phyloP scores from a whole-genome alignment of 53 echinoderm and acorn worm species.

The Zoroaster sp. region DNA sequence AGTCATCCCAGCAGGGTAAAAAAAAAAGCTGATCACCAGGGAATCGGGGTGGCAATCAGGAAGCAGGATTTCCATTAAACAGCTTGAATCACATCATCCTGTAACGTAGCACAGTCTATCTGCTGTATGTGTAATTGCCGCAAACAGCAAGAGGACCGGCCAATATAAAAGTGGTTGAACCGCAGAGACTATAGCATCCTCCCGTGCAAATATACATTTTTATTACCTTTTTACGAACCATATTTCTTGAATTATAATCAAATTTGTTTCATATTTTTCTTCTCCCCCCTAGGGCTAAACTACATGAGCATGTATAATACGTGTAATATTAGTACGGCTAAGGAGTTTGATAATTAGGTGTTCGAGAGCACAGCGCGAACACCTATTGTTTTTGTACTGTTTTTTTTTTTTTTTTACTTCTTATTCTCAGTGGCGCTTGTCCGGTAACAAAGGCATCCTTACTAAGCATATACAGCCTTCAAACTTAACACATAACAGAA shows the following conservation, averaged over 20 bases:
- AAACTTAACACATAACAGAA: no score
- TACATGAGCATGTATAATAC: no score
- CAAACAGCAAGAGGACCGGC: background rate
- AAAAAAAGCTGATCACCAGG: background rate
- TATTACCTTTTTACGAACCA: background rate
- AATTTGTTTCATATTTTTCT: background rate
- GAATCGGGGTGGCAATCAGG: background rate
- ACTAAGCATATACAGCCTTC: no score
- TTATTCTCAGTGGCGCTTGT: no score
- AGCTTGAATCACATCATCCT: background rate
- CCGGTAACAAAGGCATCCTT: no score
- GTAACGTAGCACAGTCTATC: background rate
- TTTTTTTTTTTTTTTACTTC: no score
- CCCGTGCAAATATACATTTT: background rate
- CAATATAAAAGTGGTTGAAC: background rate
- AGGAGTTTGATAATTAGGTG: background rate
- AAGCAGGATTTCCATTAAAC: background rate
- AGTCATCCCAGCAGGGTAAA: slow-evolving; percentile 31
- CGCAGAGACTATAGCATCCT: background rate
- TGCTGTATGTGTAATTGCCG: background rate
- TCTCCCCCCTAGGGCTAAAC: background rate
- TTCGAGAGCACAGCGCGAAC: no score
- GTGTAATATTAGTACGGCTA: background rate
- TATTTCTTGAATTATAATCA: slow-evolving; percentile 4
- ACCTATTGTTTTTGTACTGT: no score